Percentiles rank a stretch among this genome's conserved stretches.
Evolutionary conservation across 2,888 invertebrate genomes (phyloP).

Genomic region (Cryptus viduatorius): DNA sequence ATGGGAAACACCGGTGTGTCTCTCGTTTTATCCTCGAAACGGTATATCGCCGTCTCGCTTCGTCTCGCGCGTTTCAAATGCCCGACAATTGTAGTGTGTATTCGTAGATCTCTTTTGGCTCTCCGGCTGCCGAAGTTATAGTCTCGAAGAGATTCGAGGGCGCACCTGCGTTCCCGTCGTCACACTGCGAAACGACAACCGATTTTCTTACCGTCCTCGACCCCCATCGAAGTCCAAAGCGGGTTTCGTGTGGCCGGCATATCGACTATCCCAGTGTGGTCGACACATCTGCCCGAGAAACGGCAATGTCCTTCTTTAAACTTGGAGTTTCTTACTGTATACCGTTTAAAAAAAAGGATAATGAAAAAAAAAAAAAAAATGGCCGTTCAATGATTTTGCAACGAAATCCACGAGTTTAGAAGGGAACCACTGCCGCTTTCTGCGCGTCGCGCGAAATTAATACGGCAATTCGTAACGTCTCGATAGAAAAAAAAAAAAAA

Average conservation of each 20-base stretch:
- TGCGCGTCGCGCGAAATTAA: conserved; percentile 9
- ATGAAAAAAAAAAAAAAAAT: background rate
- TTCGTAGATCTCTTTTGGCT: background rate
- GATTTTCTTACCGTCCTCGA: conserved; percentile 68
- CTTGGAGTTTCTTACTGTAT: background rate
- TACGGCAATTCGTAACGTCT: background rate
- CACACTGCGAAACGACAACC: conserved; percentile 49
- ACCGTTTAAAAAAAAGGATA: background rate
- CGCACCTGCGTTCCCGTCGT: conserved; percentile 59
- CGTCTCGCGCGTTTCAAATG: background rate
- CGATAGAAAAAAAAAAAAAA: background rate
- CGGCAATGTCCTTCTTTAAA: conserved; percentile 34
- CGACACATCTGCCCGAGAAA: conserved; percentile 5
- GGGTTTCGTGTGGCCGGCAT: conserved; percentile 39
- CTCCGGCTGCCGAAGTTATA: conserved; percentile 44
- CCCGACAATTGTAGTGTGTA: conserved; percentile 13
- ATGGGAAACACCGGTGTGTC: conserved; percentile 63
- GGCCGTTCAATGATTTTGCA: background rate
- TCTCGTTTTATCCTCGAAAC: conserved; percentile 41
- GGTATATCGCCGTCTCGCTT: conserved; percentile 36
- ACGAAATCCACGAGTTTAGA: background rate
- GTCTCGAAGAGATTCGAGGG: conserved; percentile 65
- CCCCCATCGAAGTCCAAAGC: conserved; percentile 65
- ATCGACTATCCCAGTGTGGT: background rate
- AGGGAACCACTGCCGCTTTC: background rate